Conservation (phyloP, 1,140 invertebrate genomes). For the Drosophila carrolli region DNA sequence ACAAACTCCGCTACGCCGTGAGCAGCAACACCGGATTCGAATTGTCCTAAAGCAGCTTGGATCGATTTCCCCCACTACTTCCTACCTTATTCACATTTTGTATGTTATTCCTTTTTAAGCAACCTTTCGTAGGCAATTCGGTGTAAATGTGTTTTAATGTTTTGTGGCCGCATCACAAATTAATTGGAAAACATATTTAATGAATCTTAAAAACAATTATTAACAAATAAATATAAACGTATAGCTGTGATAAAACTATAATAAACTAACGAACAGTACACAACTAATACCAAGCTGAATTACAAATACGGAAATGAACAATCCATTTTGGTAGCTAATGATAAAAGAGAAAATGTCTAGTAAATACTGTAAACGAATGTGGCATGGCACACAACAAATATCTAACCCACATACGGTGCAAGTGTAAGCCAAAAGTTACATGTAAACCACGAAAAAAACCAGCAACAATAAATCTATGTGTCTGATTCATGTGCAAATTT, state of each 20-base stretch:
- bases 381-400: slow-evolving; percentile 49
- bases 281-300: slow-evolving; percentile 64
- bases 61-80: not conserved
- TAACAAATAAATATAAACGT: slow-evolving; percentile 72
- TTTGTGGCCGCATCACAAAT: slow-evolving; percentile 15
- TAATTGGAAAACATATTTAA: slow-evolving; percentile 16
- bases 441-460: slow-evolving; percentile 62
- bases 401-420: slow-evolving; percentile 56
- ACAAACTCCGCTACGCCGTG: slow-evolving; percentile 98
- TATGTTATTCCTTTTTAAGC: slow-evolving; percentile 39
- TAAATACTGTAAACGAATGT: slow-evolving; percentile 29
- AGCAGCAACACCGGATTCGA: slow-evolving; percentile 99
- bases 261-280: slow-evolving; percentile 70
- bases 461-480: slow-evolving; percentile 77
- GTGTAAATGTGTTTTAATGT: slow-evolving; percentile 27
- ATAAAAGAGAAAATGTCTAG: slow-evolving; percentile 25
- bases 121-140: slow-evolving; percentile 22
- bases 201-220: slow-evolving; percentile 53
- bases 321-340: slow-evolving; percentile 38
- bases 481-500: slow-evolving; percentile 75
- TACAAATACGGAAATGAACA: slow-evolving; percentile 34
- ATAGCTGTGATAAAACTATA: slow-evolving; percentile 81
- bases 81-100: slow-evolving; percentile 22
- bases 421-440: slow-evolving; percentile 46
- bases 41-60: slow-evolving; percentile 89